phyloP scores from a whole-genome alignment of 2,888 invertebrate genomes.

The Zygogramma bicolorata region DNA sequence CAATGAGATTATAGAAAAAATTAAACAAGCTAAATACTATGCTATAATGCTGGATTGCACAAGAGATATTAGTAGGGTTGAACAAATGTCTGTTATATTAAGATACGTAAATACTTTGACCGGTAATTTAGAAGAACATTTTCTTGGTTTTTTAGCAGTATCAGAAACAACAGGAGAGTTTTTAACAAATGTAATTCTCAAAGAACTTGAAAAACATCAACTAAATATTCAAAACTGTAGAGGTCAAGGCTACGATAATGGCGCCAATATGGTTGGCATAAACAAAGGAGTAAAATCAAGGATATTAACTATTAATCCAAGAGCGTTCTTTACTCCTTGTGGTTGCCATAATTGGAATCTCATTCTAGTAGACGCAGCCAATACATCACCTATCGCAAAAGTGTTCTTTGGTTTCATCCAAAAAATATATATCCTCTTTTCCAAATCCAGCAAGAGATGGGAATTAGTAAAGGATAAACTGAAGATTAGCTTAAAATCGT shows the following conservation, averaged over 20 bases:
- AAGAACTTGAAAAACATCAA: slow-evolving; percentile 12
- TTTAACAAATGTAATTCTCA: slow-evolving; percentile 16
- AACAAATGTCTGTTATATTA: slow-evolving; percentile 10
- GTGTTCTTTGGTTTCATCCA: slow-evolving; percentile 35
- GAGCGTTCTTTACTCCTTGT: slow-evolving; percentile 20
- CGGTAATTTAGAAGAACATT: slow-evolving; percentile 29
- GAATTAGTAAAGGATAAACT: slow-evolving; percentile 37
- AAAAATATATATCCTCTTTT: slow-evolving; percentile 43
- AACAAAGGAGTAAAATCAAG: slow-evolving; percentile 41
- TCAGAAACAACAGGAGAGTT: slow-evolving; percentile 22
- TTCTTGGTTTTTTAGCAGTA: slow-evolving; percentile 26
- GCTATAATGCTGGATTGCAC: slow-evolving; percentile 5
- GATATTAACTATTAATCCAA: slow-evolving; percentile 30
- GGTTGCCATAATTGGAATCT: slow-evolving; percentile 32
- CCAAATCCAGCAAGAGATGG: slow-evolving; percentile 51
- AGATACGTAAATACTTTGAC: slow-evolving; percentile 22
- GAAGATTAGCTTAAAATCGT: slow-evolving; percentile 42
- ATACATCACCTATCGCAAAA: slow-evolving; percentile 25
- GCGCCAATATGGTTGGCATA: slow-evolving; percentile 35
- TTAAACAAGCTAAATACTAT: slow-evolving; percentile 3
- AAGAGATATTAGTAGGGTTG: background rate
- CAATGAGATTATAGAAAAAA: background rate
- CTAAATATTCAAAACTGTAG: slow-evolving; percentile 34
- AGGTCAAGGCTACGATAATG: slow-evolving; percentile 47
- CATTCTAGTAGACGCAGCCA: slow-evolving; percentile 31